Evolutionary conservation across 2,888 invertebrate species (phyloP).

Genomic region (Tachystola acroxantha): DNA sequence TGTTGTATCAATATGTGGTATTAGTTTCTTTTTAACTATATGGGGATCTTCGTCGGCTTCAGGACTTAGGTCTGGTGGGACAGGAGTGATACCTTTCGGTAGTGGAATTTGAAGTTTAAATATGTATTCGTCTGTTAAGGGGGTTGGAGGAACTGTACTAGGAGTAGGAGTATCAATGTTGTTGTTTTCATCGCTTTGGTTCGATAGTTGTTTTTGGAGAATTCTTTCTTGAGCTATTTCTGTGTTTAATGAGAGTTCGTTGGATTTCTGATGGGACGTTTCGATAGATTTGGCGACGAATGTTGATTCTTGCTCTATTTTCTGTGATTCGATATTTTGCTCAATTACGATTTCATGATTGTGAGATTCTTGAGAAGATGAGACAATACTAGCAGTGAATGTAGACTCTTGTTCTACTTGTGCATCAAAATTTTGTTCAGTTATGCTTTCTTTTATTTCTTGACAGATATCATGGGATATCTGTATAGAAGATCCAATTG

Average conservation of each 20-base stretch:
- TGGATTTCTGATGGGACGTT: constrained; percentile 2
- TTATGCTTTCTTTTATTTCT: too few relatives aligned
- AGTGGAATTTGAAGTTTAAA: constrained; percentile 51
- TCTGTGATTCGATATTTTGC: neutral
- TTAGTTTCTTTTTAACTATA: constrained; percentile 54
- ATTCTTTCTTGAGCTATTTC: constrained; percentile 18
- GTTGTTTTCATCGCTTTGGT: constrained; percentile 21
- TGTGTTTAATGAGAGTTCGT: constrained; percentile 20
- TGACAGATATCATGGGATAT: constrained; percentile 15
- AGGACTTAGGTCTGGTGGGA: constrained; percentile 23
- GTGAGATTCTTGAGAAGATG: too few relatives aligned
- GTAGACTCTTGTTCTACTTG: constrained; percentile 8
- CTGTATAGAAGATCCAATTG: neutral
- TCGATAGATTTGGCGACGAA: constrained; percentile 8
- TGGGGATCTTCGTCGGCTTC: constrained; percentile 46
- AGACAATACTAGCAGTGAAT: constrained; percentile 3
- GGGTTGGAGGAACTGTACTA: constrained; percentile 50
- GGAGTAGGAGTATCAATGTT: constrained; percentile 42
- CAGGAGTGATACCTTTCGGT: constrained; percentile 35
- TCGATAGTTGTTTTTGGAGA: constrained; percentile 19
- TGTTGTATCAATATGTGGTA: constrained; percentile 54
- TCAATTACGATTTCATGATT: neutral
- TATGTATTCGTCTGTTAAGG: constrained; percentile 62
- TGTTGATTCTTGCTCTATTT: constrained; percentile 10
- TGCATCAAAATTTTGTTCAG: neutral